These are phyloP conservation scores for Crotalus helleri DNA, from an alignment of 2,113 vertebrate genomes.

Conservation along the genomic window DNA sequence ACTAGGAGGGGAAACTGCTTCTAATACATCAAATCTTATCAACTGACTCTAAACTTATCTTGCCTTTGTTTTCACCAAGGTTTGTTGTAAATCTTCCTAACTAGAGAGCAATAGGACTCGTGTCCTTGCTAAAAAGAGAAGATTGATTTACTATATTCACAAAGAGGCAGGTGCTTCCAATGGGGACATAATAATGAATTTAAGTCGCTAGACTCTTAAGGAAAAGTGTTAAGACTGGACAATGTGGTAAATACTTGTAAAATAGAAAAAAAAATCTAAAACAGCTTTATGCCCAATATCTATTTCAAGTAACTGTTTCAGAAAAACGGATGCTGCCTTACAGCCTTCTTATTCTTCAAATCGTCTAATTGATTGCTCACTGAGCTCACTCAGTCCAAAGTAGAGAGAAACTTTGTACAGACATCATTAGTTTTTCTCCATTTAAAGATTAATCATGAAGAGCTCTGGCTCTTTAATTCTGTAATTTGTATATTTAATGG, in stretches of 20 bases:
- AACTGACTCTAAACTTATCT: slow-evolving; percentile 57
- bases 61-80: slow-evolving; percentile 52
- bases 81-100: slow-evolving; percentile 60
- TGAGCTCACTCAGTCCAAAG: slow-evolving; percentile 91
- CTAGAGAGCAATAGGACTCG: slow-evolving; percentile 26
- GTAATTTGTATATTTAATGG: slow-evolving; percentile 99
- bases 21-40: slow-evolving; percentile 67
- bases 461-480: slow-evolving; percentile 99
- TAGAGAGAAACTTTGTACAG: slow-evolving; percentile 99
- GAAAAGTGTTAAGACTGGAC: slow-evolving; percentile 44
- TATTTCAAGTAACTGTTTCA: slow-evolving; percentile 44
- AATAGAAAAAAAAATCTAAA: slow-evolving; percentile 39
- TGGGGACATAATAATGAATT: slow-evolving; percentile 48
- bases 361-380: slow-evolving; percentile 98
- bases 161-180: slow-evolving; percentile 24
- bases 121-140: slow-evolving; percentile 60
- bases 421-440: slow-evolving; percentile 99
- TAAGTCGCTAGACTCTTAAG: slow-evolving; percentile 32
- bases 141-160: slow-evolving; percentile 61
- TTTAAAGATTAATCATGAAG: slow-evolving; percentile 99
- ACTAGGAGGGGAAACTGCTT: slow-evolving; percentile 51
- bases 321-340: slow-evolving; percentile 35
- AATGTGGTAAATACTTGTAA: slow-evolving; percentile 38
- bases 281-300: slow-evolving; percentile 36
- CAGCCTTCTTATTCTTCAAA: slow-evolving; percentile 81